Evolutionary conservation across 1,140 invertebrate species (phyloP).

Genomic region (Proales similis): DNA sequence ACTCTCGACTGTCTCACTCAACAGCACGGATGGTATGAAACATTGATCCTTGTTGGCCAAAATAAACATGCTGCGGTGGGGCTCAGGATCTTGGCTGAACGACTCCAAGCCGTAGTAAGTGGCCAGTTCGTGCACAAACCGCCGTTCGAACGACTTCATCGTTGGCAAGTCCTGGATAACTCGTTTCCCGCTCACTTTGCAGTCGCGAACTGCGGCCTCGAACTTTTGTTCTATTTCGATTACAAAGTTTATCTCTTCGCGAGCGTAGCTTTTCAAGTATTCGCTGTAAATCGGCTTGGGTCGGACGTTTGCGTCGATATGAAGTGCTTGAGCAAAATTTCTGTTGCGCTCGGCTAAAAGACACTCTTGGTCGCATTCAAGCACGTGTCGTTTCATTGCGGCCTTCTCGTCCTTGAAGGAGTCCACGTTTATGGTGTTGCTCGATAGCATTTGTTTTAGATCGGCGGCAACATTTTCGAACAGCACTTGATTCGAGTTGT

Average conservation of each 20-base stretch:
- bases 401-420: constrained; percentile 24
- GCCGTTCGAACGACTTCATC: constrained; percentile 82
- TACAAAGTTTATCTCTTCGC: constrained; percentile 64
- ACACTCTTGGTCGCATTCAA: constrained; percentile 89
- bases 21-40: constrained; percentile 7
- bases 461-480: constrained; percentile 30
- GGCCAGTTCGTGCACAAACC: constrained; percentile 83
- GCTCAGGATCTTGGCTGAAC: constrained; percentile 42
- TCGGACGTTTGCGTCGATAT: constrained; percentile 79
- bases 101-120: constrained; percentile 87
- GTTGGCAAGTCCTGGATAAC: constrained; percentile 74
- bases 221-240: constrained; percentile 74
- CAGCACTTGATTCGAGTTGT: constrained; percentile 1
- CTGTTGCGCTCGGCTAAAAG: constrained; percentile 74
- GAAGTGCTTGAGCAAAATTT: constrained; percentile 74
- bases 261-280: constrained; percentile 73
- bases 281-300: constrained; percentile 72
- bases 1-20: constrained; percentile 12
- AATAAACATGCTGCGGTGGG: constrained; percentile 3
- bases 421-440: constrained; percentile 4
- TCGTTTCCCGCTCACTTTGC: constrained; percentile 26
- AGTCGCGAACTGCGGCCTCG: constrained; percentile 70
- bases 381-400: constrained; percentile 16
- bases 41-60: constrained; percentile 21
- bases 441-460: constrained; percentile 26